phyloP scores from a whole-genome alignment of 2,888 invertebrate species.

The Bombylius discolor region DNA sequence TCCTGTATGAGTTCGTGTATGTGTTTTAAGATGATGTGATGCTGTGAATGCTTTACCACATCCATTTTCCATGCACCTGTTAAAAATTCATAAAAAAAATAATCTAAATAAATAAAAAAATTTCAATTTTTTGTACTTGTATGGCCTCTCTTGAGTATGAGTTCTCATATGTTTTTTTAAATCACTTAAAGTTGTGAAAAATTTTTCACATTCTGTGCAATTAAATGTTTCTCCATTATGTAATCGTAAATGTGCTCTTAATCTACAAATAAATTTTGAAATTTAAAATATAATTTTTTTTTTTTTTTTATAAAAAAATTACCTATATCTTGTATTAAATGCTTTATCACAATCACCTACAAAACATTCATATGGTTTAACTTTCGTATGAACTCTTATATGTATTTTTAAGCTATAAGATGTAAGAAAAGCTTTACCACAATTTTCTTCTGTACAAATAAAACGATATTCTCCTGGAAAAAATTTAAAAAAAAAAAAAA shows the following conservation, averaged over 20 bases:
- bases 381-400: constrained; percentile 83
- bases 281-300: not conserved
- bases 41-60: constrained; percentile 90
- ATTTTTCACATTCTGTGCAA: constrained; percentile 77
- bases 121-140: constrained; percentile 46
- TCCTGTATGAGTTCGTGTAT: constrained; percentile 58
- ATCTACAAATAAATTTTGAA: constrained; percentile 33
- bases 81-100: not conserved
- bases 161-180: constrained; percentile 87
- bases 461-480: constrained; percentile 81
- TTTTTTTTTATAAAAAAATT: constrained; percentile 8
- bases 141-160: constrained; percentile 82
- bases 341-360: constrained; percentile 77
- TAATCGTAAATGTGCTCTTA: constrained; percentile 79
- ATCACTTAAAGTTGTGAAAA: constrained; percentile 88
- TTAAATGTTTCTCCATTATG: constrained; percentile 93
- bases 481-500: constrained; percentile 17
- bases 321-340: constrained; percentile 88
- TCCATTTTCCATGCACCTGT: constrained; percentile 64
- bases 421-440: constrained; percentile 87
- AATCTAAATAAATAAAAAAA: not conserved
- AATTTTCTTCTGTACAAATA: constrained; percentile 73
- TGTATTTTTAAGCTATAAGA: constrained; percentile 93
- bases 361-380: constrained; percentile 81
- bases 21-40: constrained; percentile 87